Evolutionary conservation across 1,140 invertebrate genomes (phyloP), one percentile per base, ranked within the genome.

Genomic region (Drosophila nebulosa): DNA sequence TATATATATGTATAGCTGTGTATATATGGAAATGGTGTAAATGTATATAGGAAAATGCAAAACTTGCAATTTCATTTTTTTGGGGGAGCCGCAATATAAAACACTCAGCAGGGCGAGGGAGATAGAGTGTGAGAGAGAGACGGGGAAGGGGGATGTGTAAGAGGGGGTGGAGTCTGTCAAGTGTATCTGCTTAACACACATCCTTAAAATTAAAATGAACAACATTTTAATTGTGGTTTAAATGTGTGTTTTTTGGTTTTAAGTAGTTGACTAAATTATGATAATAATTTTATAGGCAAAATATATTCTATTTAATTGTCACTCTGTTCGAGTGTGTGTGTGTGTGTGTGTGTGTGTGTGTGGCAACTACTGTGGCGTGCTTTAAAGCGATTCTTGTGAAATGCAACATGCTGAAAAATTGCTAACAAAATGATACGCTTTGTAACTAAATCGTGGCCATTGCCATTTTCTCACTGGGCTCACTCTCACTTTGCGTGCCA

Each of bases 371-470:
- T 46, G 16, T 46, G 75, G 75, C 83, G 83, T 88, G 83, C 64
- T 64, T 64, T 32, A 36, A 58, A 69, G 84, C 75, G 83, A 83
- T 88, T 88, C 69, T 69, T 81, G 64, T 77, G 58, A 81, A 88
- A 78, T 86, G 81, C 81, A 86, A 64, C 78, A 79, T 88, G 78
- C 81, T 86, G 83, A 81, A 86, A 85, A 86, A 88, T 77, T 78
- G 81, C 78, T 88, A 88, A 86, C 81, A 81, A 86, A 86, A 86
- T 86, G 81, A 86, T 86, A 86, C 83, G 81, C 81, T 86, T 86
- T 88, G 81, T 85, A 74, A 80, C 39, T 21, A 86, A 74, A 74
- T 74, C 71, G 71, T 64, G 74, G 71, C 61, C 63, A 56, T 62
- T 30, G 69, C 32, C 26, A 86, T 85, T 86, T 85, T 86, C 81